Evolutionary conservation across 1,140 invertebrate species (phyloP).

Genomic region (Druon quercuslanigerum): DNA sequence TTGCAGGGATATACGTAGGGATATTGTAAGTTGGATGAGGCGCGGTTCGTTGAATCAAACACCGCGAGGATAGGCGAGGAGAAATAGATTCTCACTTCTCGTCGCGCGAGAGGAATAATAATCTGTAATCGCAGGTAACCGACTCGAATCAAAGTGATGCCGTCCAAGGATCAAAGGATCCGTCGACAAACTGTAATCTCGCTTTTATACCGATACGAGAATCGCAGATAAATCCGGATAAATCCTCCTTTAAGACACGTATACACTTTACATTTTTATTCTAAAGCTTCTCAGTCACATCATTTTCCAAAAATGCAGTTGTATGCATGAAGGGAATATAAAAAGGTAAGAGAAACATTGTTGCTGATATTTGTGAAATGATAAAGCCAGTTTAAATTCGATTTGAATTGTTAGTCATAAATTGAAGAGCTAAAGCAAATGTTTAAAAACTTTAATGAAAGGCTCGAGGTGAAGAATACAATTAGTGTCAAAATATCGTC

Average conservation of each 20-base stretch:
- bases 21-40: slow-evolving; percentile 35
- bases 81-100: slow-evolving; percentile 42
- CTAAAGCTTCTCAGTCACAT: slow-evolving; percentile 2
- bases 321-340: background rate
- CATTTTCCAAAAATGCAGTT: background rate
- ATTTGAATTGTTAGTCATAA: background rate
- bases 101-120: slow-evolving; percentile 27
- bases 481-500: background rate
- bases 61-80: slow-evolving; percentile 41
- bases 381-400: background rate
- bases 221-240: slow-evolving; percentile 7
- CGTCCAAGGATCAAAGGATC: slow-evolving; percentile 41
- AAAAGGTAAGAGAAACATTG: background rate
- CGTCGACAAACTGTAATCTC: slow-evolving; percentile 27
- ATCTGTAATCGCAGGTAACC: slow-evolving; percentile 27
- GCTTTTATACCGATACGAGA: slow-evolving; percentile 26
- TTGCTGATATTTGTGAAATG: background rate
- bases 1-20: slow-evolving; percentile 26
- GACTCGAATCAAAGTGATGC: slow-evolving; percentile 21
- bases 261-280: background rate
- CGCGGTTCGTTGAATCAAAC: slow-evolving; percentile 37
- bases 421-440: background rate
- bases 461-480: background rate
- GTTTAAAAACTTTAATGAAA: background rate
- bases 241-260: slow-evolving; percentile 3